Percentiles rank a stretch among this genome's conserved stretches.
These are phyloP conservation scores for Bugula neritina DNA, from an alignment of 2,888 invertebrate genomes.

Conservation along the genomic window DNA sequence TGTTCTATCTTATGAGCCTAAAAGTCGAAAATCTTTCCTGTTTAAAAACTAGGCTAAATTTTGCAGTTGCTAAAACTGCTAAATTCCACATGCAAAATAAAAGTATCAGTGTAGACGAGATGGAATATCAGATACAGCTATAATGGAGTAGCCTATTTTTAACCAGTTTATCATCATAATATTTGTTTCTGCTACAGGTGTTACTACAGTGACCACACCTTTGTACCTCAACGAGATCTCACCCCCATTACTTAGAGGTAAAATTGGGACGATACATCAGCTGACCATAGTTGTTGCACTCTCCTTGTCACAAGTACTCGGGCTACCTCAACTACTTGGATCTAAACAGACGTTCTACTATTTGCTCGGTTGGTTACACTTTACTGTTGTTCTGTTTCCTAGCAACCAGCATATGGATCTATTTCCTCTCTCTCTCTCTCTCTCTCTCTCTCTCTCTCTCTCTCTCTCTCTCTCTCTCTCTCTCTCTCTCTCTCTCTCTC, in stretches of 20 bases:
- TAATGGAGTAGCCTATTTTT: too few relatives aligned
- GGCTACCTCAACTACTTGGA: slow-evolving; percentile 67
- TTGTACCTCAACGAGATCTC: slow-evolving; percentile 85
- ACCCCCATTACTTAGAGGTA: slow-evolving; percentile 73
- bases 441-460: slow-evolving; percentile 26
- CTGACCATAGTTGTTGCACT: slow-evolving; percentile 81
- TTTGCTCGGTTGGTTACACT: slow-evolving; percentile 60
- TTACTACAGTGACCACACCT: slow-evolving; percentile 79
- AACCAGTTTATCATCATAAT: too few relatives aligned
- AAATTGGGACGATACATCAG: slow-evolving; percentile 80
- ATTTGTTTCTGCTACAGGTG: too few relatives aligned
- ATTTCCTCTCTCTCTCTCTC: slow-evolving; percentile 13
- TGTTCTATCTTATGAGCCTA: too few relatives aligned
- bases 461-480: slow-evolving; percentile 25
- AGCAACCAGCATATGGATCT: too few relatives aligned
- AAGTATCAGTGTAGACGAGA: too few relatives aligned
- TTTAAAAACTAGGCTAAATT: too few relatives aligned
- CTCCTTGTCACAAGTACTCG: slow-evolving; percentile 68
- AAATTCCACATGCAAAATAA: too few relatives aligned
- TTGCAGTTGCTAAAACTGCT: too few relatives aligned
- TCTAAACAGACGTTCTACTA: slow-evolving; percentile 66
- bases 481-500: slow-evolving; percentile 20
- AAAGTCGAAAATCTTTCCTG: too few relatives aligned
- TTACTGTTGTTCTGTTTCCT: too few relatives aligned
- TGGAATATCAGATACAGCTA: too few relatives aligned